Evolutionary conservation across 2,797 vertebrate species (phyloP).

Genomic region (Pangasius krempfi): DNA sequence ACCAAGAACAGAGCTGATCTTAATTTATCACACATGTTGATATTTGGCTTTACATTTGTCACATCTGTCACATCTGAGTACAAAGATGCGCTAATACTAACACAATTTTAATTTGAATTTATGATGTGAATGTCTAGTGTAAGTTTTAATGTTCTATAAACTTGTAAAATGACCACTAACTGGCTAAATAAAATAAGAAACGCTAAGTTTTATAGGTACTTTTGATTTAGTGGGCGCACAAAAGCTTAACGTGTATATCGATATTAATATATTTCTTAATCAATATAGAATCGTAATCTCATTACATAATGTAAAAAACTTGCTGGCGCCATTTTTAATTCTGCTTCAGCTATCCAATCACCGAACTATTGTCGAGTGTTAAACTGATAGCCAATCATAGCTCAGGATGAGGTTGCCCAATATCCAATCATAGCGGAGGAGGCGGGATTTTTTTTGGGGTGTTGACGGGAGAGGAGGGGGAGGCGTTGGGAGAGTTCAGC

Average conservation of each 20-base stretch:
- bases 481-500: neutral
- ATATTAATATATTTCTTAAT: neutral
- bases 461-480: neutral
- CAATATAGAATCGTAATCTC: neutral
- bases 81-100: neutral
- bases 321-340: neutral
- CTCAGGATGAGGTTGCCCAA: neutral
- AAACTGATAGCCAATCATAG: neutral
- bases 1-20: neutral
- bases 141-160: neutral
- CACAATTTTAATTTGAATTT: neutral
- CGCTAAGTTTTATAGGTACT: neutral
- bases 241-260: neutral
- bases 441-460: neutral
- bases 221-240: neutral
- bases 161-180: neutral
- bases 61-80: neutral
- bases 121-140: neutral
- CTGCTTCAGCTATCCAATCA: neutral
- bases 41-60: neutral
- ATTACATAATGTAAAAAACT: neutral
- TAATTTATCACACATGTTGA: neutral
- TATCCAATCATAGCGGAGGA: neutral
- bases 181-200: neutral
- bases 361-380: neutral